Base-by-base conservation (phyloP, 1,140 invertebrate genomes). In the Pogonomyrmex californicus region DNA sequence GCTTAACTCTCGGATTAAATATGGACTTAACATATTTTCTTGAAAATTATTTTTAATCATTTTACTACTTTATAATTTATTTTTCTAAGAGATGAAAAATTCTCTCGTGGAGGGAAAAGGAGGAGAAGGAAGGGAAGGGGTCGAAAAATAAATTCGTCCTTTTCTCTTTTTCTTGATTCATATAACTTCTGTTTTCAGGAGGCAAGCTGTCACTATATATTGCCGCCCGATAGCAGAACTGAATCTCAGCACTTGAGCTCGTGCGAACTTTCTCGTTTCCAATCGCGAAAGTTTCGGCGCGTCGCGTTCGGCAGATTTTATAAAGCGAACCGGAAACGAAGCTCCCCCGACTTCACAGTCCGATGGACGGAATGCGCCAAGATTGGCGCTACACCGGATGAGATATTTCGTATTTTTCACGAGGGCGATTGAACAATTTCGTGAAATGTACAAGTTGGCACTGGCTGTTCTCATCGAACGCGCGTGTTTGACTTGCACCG, bases 391-490 rank as follows among this genome's bases (percentile, higher is more conserved):
- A 63, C 54, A 12, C 1, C 23, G 65, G 58, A 36, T 66, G 82
- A 88, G 88, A 88, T 87, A 88, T 88, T 76, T 88, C 60, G 58
- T 89, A 79, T 88, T 85, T 88, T 89, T 71, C 54, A 14, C 51
- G 30, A 23, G 41, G 68, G 41, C 12, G 36, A 66, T 79, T 66
- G 70, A 79, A 68, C 63, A 81, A 81, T 81, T 56, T 56, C 47
- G 30, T 41, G 54, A 81, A 54, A 30, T 17, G 68, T 49, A 76
- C 38, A 49, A 49, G 44, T 9, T 68, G 77, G 7, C 41, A 14
- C 36, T 36, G 4, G 38, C 30, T 49, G 79, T 83, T 60, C 73
- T 38, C 66, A 82, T 73, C 51, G 54, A 47, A 36, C 51, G 33
- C 58, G 49, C 5, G 9, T 33, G 63, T 65, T 85, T 60, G 56